These are phyloP conservation scores for Corythucha ciliata DNA, from an alignment of 2,888 invertebrate species.

Conservation along the genomic window DNA sequence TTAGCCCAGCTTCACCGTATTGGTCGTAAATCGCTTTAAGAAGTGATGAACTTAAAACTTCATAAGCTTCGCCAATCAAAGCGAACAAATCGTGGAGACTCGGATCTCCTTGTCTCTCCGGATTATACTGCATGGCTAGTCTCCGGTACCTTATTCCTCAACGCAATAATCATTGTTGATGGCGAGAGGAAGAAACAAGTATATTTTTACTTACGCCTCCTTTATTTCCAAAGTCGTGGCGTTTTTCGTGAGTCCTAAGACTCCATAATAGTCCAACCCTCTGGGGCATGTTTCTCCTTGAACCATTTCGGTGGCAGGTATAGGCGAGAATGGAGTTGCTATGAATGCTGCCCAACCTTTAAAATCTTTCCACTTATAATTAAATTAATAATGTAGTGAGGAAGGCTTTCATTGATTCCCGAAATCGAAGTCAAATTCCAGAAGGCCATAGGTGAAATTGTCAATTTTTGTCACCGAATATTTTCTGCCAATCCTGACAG, in stretches of 20 bases:
- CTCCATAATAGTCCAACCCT: slow-evolving; percentile 70
- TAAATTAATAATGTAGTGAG: too few species aligned
- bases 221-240: slow-evolving; percentile 61
- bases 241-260: slow-evolving; percentile 56
- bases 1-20: slow-evolving; percentile 80
- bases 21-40: slow-evolving; percentile 73
- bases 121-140: slow-evolving; percentile 51
- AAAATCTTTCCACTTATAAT: too few species aligned
- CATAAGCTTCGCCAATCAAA: slow-evolving; percentile 67
- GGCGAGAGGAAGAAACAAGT: slow-evolving; percentile 1
- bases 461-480: too few species aligned
- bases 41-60: slow-evolving; percentile 58
- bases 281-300: slow-evolving; percentile 39
- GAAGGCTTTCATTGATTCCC: too few species aligned
- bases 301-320: slow-evolving; percentile 7
- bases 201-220: slow-evolving; percentile 49
- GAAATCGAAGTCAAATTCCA: too few species aligned
- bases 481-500: too few species aligned
- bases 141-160: slow-evolving; percentile 49
- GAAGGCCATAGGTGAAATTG: too few species aligned
- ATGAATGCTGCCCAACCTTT: too few species aligned
- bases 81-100: slow-evolving; percentile 46
- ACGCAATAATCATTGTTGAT: background rate
- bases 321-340: too few species aligned
- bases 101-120: slow-evolving; percentile 43